Conservation (phyloP, 2,888 invertebrate species). For the Thera obeliscata region DNA sequence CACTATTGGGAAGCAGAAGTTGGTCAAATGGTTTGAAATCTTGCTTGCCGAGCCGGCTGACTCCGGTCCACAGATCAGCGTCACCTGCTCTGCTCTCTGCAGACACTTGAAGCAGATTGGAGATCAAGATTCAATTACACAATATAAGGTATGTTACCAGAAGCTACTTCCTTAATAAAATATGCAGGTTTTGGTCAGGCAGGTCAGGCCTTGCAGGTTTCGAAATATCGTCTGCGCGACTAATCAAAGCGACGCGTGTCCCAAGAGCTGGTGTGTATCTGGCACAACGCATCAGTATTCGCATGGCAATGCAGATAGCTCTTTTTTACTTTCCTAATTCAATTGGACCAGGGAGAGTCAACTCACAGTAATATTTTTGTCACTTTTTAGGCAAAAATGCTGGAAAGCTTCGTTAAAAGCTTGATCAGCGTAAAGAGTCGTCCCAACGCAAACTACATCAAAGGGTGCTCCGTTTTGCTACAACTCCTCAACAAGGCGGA, state of each 20-base stretch:
- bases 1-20: slow-evolving; percentile 68
- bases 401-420: slow-evolving; percentile 90
- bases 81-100: slow-evolving; percentile 87
- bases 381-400: slow-evolving; percentile 80
- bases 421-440: slow-evolving; percentile 91
- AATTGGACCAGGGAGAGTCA: too few relatives aligned
- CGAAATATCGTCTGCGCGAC: too few relatives aligned
- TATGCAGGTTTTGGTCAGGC: too few relatives aligned
- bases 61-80: slow-evolving; percentile 83
- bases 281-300: too few relatives aligned
- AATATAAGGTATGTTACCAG: slow-evolving; percentile 79
- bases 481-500: slow-evolving; percentile 86
- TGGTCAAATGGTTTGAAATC: slow-evolving; percentile 78
- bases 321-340: too few relatives aligned
- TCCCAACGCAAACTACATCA: slow-evolving; percentile 88
- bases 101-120: slow-evolving; percentile 81
- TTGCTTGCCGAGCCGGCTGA: slow-evolving; percentile 76
- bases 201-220: too few relatives aligned
- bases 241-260: too few relatives aligned
- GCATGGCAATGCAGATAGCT: too few relatives aligned
- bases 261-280: too few relatives aligned
- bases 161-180: neutral
- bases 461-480: slow-evolving; percentile 87
- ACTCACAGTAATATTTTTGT: too few relatives aligned
- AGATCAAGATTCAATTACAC: slow-evolving; percentile 72